Evolutionary conservation across 2,113 vertebrate species (phyloP), one percentile per base, ranked within the genome.

Genomic region (Dasyornis broadbenti): DNA sequence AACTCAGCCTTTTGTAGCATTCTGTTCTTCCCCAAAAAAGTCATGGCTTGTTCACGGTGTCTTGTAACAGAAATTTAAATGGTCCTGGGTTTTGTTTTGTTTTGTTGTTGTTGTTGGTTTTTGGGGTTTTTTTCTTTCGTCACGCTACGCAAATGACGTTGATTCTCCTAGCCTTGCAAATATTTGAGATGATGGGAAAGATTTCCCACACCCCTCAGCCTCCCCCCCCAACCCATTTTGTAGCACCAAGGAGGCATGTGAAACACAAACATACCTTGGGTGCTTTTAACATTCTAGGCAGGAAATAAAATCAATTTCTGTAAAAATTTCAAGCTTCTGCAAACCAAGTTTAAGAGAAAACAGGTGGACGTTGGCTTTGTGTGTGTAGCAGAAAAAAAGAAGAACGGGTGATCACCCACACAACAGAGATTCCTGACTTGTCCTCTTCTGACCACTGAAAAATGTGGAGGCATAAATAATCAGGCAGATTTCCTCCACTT

Each of bases 81-180:
- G 39, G 9, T 64, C 61, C 9, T 33, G 33, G 4, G 3, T 47
- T 37, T 33, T 17, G 3, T 3, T 54, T 68, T 24, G 14, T 31
- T 7, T 24, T n/a, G 11, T 78, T 17, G 40, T 57, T n/a, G n/a
- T 0, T 30, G 27, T 44, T 22, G 47, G 21, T 7, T 28, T 19
- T 26, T n/a, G n/a, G n/a, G n/a, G n/a, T n/a, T 15, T 31, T 35
- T n/a, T 15, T 27, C 16, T 37, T 15, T 35, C 30, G 11, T 18
- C 90, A 61, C 26, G 57, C 35, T 70, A 47, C 91, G 52, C 30
- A 92, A 95, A 89, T 82, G 0, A 66, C 94, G 85, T 53, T 9
- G 6, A 87, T 95, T 97, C 95, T 95, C 86, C 85, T 94, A 95
- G 64, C 31, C 83, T 37, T 70, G 63, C 86, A 95, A 97, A 86